These are phyloP conservation scores for Aspidapion aeneum DNA, from an alignment of 2,888 invertebrate genomes.

Conservation along the genomic window DNA sequence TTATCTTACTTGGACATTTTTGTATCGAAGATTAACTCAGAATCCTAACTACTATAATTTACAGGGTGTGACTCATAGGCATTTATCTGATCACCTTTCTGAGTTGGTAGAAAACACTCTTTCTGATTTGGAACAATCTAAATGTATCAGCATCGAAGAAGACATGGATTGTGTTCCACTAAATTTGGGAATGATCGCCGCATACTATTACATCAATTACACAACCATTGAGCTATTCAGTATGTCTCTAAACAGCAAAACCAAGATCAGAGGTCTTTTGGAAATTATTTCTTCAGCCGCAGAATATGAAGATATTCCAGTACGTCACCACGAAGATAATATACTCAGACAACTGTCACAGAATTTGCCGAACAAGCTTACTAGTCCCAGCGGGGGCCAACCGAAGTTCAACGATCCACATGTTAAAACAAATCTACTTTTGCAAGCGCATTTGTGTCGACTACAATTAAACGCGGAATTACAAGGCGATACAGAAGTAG, in stretches of 20 bases:
- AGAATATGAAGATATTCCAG: constrained; percentile 92
- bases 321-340: constrained; percentile 92
- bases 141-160: constrained; percentile 96
- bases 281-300: constrained; percentile 98
- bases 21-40: constrained; percentile 94
- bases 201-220: constrained; percentile 99
- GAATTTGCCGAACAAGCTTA: constrained; percentile 59
- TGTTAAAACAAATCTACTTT: constrained; percentile 89
- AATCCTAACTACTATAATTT: constrained; percentile 99
- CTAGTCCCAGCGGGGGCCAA: constrained; percentile 55
- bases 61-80: constrained; percentile 94
- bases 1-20: constrained; percentile 98
- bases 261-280: constrained; percentile 93
- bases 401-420: constrained; percentile 95
- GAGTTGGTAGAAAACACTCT: constrained; percentile 97
- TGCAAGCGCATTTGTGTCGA: constrained; percentile 90
- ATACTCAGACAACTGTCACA: constrained; percentile 62
- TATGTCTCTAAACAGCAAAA: constrained; percentile 93
- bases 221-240: constrained; percentile 98
- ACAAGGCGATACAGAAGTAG: constrained; percentile 91
- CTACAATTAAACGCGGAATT: constrained; percentile 94
- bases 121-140: constrained; percentile 90
- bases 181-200: constrained; percentile 99
- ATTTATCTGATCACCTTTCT: constrained; percentile 96
- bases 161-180: constrained; percentile 96